Conservation (phyloP, 2,113 vertebrate species). For the Paradoxurus hermaphroditus region DNA sequence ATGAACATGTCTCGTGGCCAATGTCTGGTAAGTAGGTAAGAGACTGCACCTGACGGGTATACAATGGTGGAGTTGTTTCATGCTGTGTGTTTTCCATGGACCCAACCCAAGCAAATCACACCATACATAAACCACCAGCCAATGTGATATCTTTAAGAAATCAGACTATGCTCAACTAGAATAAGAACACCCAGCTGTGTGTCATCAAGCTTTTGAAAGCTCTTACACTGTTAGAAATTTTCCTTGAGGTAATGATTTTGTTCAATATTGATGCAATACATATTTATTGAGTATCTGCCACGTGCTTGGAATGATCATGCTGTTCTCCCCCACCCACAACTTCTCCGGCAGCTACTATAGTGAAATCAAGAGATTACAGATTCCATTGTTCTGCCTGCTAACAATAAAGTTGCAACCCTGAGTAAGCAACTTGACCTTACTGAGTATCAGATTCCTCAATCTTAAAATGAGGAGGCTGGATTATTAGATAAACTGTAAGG, state of each 20-base stretch:
- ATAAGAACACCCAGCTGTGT: neutral
- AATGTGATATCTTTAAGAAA: neutral
- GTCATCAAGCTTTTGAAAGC: neutral
- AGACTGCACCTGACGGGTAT: neutral
- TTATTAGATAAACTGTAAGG: neutral
- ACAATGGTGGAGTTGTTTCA: slow-evolving; percentile 5
- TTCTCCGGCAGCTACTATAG: neutral
- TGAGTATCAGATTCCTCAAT: neutral
- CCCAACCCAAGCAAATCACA: neutral
- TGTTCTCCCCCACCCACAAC: neutral
- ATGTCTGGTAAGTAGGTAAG: neutral
- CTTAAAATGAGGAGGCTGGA: neutral
- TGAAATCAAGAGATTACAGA: neutral
- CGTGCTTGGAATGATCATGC: neutral
- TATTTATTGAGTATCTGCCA: neutral
- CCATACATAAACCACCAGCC: neutral
- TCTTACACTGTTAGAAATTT: neutral
- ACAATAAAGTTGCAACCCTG: neutral
- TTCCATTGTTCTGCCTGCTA: neutral
- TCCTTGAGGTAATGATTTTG: slow-evolving; percentile 19
- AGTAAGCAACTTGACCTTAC: neutral
- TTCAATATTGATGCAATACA: neutral
- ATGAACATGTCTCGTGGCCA: neutral
- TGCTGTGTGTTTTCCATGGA: neutral
- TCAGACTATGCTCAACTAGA: neutral